Conservation (phyloP, 2,888 invertebrate genomes). For the Pecten maximus region DNA sequence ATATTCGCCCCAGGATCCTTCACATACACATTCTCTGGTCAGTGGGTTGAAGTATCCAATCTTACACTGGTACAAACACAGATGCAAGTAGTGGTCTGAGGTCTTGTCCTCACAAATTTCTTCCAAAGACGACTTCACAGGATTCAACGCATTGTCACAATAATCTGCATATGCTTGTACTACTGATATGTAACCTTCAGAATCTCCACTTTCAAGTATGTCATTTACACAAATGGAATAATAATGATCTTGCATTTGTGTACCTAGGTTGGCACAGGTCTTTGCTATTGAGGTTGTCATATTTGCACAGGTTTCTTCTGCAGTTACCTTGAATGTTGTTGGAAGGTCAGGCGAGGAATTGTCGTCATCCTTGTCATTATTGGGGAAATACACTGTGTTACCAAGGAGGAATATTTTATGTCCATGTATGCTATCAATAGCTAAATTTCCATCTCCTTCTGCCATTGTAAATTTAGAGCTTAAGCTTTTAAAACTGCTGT, state of each 20-base stretch:
- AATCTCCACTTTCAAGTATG: background rate
- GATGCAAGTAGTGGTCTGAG: slow-evolving; percentile 53
- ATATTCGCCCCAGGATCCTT: slow-evolving; percentile 65
- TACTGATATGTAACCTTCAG: slow-evolving; percentile 52
- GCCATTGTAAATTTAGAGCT: slow-evolving; percentile 10
- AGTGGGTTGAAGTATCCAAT: slow-evolving; percentile 53
- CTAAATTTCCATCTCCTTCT: background rate
- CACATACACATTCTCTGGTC: slow-evolving; percentile 57
- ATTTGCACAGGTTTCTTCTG: background rate
- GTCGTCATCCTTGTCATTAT: background rate
- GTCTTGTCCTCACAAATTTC: slow-evolving; percentile 60
- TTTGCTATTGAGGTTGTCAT: background rate
- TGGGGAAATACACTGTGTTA: background rate
- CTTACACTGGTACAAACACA: slow-evolving; percentile 63
- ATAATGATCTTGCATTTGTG: slow-evolving; percentile 45
- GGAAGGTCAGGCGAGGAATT: background rate
- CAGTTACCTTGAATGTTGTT: background rate
- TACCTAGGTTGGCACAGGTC: slow-evolving; percentile 54
- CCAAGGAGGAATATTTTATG: background rate
- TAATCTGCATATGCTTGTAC: slow-evolving; percentile 57
- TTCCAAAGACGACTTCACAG: slow-evolving; percentile 54
- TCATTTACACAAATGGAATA: slow-evolving; percentile 55
- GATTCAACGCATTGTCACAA: slow-evolving; percentile 58
- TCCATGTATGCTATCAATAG: background rate
- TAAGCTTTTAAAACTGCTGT: slow-evolving; percentile 45